Evolutionary conservation across 53 echinoderm and acorn worm species (phyloP).

Genomic region (Zoroaster sp.): DNA sequence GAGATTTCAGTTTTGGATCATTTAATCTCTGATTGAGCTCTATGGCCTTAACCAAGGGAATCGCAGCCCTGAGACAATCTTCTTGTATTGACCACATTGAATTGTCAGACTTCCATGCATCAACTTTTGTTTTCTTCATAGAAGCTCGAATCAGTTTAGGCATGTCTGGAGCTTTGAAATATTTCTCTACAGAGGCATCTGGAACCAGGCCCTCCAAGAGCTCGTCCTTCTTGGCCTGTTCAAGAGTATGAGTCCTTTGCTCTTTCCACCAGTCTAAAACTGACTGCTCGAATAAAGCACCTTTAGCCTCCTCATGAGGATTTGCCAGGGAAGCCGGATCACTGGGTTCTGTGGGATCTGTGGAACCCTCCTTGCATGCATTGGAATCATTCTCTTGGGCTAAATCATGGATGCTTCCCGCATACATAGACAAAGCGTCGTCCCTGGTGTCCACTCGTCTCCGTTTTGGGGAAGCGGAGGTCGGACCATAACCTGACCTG

Average conservation of each 20-base stretch:
- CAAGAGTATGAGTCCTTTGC: constrained; percentile 34
- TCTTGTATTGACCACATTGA: constrained; percentile 60
- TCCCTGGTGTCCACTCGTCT: background rate
- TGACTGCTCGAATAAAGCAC: constrained; percentile 16
- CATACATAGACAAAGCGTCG: constrained; percentile 18
- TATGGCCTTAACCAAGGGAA: constrained; percentile 48
- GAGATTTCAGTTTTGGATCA: constrained; percentile 19
- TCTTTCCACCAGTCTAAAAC: constrained; percentile 50
- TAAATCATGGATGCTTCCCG: background rate
- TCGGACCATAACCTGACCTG: too few species aligned
- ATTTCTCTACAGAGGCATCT: constrained; percentile 26
- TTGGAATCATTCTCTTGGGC: background rate
- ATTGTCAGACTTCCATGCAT: constrained; percentile 61
- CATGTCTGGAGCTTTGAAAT: constrained; percentile 55
- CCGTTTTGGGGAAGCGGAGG: background rate
- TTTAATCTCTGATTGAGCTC: background rate
- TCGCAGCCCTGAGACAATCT: constrained; percentile 29
- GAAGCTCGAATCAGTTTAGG: constrained; percentile 40
- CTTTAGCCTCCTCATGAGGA: constrained; percentile 23
- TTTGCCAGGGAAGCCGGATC: background rate
- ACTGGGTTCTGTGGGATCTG: background rate
- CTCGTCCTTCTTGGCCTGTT: constrained; percentile 42
- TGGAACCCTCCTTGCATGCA: background rate
- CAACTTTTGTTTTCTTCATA: constrained; percentile 8
- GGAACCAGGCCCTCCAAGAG: constrained; percentile 27